These are phyloP conservation scores for Setophaga coronata DNA, from an alignment of 2,113 vertebrate genomes.

Conservation along the genomic window DNA sequence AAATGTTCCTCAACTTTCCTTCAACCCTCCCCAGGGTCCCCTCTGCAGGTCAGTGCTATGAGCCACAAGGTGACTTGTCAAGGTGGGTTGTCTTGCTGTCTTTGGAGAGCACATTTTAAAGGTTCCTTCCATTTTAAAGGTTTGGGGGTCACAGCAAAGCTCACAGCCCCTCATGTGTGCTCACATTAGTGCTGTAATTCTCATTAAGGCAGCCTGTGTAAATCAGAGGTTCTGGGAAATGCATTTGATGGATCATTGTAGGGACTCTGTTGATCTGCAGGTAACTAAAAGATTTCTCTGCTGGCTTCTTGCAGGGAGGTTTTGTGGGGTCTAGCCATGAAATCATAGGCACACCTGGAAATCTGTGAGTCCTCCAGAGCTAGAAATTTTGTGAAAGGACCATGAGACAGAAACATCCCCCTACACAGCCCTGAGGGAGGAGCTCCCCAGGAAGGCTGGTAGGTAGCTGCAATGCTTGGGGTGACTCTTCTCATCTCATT, in stretches of 20 bases:
- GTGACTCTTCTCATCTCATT: neutral
- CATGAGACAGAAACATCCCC: neutral
- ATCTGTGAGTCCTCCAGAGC: neutral
- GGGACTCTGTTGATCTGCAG: neutral
- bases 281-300: neutral
- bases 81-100: neutral
- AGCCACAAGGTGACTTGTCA: neutral
- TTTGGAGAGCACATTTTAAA: neutral
- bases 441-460: neutral
- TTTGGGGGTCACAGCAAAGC: neutral
- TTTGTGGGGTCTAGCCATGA: neutral
- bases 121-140: too few relatives aligned
- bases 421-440: neutral
- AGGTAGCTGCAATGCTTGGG: neutral
- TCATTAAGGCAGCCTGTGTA: neutral
- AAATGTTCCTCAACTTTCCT: neutral
- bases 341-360: fast-evolving
- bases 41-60: neutral
- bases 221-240: neutral
- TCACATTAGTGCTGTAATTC: neutral
- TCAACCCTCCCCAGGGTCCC: neutral
- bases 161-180: neutral
- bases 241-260: neutral
- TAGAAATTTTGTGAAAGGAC: neutral
- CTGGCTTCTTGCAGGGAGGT: neutral